Base-by-base conservation (phyloP, 2,113 vertebrate genomes). In the Rhea americana region DNA sequence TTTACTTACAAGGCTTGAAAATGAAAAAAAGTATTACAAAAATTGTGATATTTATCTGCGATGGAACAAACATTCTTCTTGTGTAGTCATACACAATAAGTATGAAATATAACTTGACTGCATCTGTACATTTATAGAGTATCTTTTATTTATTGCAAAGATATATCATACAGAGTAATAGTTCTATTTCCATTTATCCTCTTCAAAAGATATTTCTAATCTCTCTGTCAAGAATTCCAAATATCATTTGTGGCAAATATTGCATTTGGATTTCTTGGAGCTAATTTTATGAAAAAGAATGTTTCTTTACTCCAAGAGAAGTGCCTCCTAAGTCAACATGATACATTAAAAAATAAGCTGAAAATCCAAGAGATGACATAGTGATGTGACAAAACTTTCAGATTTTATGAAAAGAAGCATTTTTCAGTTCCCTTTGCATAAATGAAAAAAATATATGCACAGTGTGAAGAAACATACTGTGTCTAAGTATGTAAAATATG, bases 291-390 rank as follows among this genome's bases (percentile, higher is more conserved):
- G 13, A 62, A 82, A 81, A 95, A 76, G 58, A 95, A 91, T 71
- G 91, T 59, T 78, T 55, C 73, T 71, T n/a, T 76, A 45, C 61
- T 93, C 85, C 91, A 84, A 89, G 66, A 85, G 41, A 65, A 88
- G 19, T 25, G 75, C 21, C 72, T 90, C 81, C 55, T 41, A 56
- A 56, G 70, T 89, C 90, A 28, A 22, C 14, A 62, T 8, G 51
- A 67, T 66, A 39, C 63, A 51, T 75, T 41, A 30, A 65, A 89
- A 82, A 81, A 79, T 32, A 73, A 77, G 72, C 87, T 76, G 78
- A 85, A 91, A 85, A 93, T 91, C 81, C 72, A 90, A 73, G 75
- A 89, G 47, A 7, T 94, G 92, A 95, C 75, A 78, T 80, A 78
- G 87, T 70, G 93, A 94, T 76, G 67, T 68, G 78, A 91, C 89